Evolutionary conservation across 2,888 invertebrate genomes (phyloP).

Genomic region (Cantharis rustica): DNA sequence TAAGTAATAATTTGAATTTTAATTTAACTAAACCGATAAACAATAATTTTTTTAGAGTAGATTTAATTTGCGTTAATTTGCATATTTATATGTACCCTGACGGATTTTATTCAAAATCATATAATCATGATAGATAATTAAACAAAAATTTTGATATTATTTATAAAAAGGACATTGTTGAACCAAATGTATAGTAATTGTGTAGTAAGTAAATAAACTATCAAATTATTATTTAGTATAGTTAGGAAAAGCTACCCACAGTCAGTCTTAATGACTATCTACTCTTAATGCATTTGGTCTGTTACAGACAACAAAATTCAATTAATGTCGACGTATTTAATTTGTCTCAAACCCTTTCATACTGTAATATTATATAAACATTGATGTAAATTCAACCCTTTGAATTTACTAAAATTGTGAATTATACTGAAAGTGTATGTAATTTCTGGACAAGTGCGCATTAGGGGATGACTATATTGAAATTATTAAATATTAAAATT

Average conservation of each 20-base stretch:
- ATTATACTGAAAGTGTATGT: background rate
- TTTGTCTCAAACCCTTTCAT: slow-evolving; percentile 37
- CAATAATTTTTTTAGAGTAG: background rate
- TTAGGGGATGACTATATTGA: background rate
- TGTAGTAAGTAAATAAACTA: background rate
- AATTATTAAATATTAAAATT: background rate
- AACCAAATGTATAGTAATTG: background rate
- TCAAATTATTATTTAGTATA: background rate
- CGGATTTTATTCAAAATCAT: background rate
- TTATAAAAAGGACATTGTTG: background rate
- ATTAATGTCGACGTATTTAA: slow-evolving; percentile 13
- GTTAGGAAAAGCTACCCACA: background rate
- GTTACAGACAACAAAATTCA: slow-evolving; percentile 10
- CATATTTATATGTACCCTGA: background rate
- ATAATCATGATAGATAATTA: background rate
- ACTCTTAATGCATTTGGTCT: slow-evolving; percentile 9
- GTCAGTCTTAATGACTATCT: background rate
- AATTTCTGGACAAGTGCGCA: background rate
- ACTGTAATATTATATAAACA: background rate
- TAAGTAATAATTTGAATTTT: background rate
- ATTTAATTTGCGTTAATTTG: background rate
- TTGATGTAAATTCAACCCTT: background rate
- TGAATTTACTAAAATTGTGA: background rate
- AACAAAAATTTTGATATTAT: background rate
- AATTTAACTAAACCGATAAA: background rate